A percentile compares a stretch with the other conserved stretches of the same genome.
Conservation (phyloP, 2,888 invertebrate genomes). For the Cheilosia impressa region DNA sequence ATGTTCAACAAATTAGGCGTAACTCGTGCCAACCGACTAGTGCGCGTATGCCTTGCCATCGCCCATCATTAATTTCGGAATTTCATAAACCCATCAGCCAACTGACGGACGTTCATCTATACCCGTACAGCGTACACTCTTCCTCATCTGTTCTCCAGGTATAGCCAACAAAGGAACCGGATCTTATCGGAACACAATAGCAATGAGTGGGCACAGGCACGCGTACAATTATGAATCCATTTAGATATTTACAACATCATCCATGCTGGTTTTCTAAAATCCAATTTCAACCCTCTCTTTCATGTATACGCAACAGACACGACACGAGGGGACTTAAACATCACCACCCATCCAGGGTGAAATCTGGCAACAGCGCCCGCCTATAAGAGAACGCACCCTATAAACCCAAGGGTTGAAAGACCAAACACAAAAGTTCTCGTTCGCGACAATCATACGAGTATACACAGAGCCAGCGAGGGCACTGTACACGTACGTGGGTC, state of each 20-base stretch:
- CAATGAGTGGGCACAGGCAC: conserved; percentile 33
- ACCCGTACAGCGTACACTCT: not conserved
- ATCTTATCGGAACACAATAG: conserved; percentile 26
- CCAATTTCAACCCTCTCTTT: conserved; percentile 38
- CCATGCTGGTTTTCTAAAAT: conserved; percentile 26
- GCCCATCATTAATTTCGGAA: conserved; percentile 5
- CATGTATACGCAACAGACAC: conserved; percentile 21
- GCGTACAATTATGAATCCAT: conserved; percentile 63
- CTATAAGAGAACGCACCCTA: conserved; percentile 30
- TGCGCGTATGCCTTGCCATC: not conserved
- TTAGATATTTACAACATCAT: conserved; percentile 54
- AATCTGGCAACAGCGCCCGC: conserved; percentile 67
- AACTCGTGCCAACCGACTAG: conserved; percentile 13
- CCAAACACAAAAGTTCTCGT: conserved; percentile 30
- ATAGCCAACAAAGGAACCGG: conserved; percentile 9
- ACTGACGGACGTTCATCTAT: conserved; percentile 9
- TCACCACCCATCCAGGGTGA: conserved; percentile 16
- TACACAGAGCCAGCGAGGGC: conserved; percentile 2
- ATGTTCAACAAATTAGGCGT: not conserved
- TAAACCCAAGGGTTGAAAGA: conserved; percentile 57
- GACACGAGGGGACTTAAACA: conserved; percentile 1
- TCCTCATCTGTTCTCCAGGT: not conserved
- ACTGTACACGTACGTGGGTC: not conserved
- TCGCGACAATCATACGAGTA: conserved; percentile 7
- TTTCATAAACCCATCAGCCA: conserved; percentile 32